Conservation (phyloP, 2,113 vertebrate genomes). For the Halcyon malimbica region DNA sequence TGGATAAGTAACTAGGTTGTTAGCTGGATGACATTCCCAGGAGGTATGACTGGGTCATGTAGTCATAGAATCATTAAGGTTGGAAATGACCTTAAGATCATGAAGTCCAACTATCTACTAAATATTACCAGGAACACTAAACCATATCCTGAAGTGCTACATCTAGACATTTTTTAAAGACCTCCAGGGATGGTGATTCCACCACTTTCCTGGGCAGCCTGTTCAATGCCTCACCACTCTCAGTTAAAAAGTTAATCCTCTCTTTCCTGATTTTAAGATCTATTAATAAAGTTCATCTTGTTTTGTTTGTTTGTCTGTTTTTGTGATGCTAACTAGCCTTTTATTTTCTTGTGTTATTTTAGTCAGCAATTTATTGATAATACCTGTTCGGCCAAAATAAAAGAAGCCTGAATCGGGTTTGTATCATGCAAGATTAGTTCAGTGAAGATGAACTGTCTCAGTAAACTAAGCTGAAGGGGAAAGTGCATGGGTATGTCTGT, state of each 20-base stretch:
- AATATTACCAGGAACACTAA: too few species aligned
- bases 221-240: too few species aligned
- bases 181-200: too few species aligned
- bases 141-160: too few species aligned
- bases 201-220: too few species aligned
- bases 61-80: neutral
- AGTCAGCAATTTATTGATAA: neutral
- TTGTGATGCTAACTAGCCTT: neutral
- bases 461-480: neutral
- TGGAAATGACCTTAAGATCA: too few species aligned
- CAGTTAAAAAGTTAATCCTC: neutral
- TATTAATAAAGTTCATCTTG: neutral
- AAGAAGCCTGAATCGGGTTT: neutral
- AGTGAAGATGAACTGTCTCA: neutral
- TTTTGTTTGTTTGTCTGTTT: neutral
- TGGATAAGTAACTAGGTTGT: neutral
- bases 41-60: neutral
- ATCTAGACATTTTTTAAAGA: too few species aligned
- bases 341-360: rapidly evolving
- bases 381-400: neutral
- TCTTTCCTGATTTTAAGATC: neutral
- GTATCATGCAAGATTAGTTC: neutral
- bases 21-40: neutral
- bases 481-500: too few species aligned
- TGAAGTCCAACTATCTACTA: too few species aligned